Percentiles rank a stretch among this genome's conserved stretches.
Conservation (phyloP, 1,140 invertebrate genomes). For the Mycetomoellerius zeteki region DNA sequence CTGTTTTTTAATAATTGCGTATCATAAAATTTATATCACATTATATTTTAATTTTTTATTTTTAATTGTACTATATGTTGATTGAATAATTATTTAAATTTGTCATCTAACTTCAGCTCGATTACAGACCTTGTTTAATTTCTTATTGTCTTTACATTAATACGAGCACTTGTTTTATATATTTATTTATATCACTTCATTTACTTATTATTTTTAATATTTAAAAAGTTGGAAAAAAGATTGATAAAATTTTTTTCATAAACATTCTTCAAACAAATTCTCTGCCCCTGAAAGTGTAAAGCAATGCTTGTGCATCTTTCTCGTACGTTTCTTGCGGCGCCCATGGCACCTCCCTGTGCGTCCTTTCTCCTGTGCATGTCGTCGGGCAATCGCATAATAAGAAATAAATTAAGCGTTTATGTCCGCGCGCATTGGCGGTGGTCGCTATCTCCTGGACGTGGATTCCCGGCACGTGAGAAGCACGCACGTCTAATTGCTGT, state of each 20-base stretch:
- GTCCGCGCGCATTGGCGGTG: neutral
- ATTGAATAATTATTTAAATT: too few species aligned
- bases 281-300: neutral
- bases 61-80: too few species aligned
- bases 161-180: too few species aligned
- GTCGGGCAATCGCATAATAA: slow-evolving; percentile 50
- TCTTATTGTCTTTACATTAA: too few species aligned
- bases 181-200: neutral
- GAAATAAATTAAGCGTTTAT: slow-evolving; percentile 52
- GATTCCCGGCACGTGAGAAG: slow-evolving; percentile 29
- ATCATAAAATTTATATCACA: neutral
- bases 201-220: neutral
- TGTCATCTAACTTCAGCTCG: too few species aligned
- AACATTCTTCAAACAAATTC: neutral
- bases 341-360: slow-evolving; percentile 1
- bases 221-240: neutral
- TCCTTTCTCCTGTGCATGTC: slow-evolving; percentile 34
- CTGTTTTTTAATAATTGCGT: neutral
- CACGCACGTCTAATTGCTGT: slow-evolving; percentile 28
- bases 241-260: neutral
- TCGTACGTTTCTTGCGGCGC: neutral
- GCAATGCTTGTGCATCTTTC: neutral
- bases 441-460: slow-evolving; percentile 32
- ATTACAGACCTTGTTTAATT: too few species aligned
- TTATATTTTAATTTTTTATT: too few species aligned